Evolutionary conservation across 2,113 vertebrate species (phyloP).

Genomic region (Poeciliopsis occidentalis): DNA sequence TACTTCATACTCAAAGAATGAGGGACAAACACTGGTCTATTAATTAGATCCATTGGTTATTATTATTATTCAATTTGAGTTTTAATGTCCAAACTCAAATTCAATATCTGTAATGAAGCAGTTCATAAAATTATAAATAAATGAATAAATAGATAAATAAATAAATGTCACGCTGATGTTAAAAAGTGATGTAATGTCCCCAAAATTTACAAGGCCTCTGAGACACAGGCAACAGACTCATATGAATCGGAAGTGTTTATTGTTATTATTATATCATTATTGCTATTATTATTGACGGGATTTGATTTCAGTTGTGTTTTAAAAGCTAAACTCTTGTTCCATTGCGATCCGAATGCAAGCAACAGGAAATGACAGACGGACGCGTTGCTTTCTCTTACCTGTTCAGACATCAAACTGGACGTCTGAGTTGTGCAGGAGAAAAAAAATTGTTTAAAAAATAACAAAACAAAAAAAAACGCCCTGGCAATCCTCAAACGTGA

Average conservation of each 20-base stretch:
- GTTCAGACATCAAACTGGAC: conserved; percentile 80
- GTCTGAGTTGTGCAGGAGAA: conserved; percentile 33
- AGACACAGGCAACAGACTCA: neutral
- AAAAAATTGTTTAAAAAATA: neutral
- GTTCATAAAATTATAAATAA: too few relatives aligned
- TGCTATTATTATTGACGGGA: neutral
- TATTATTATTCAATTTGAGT: neutral
- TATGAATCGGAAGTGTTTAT: neutral
- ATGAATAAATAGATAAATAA: too few relatives aligned
- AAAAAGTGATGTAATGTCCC: conserved; percentile 10
- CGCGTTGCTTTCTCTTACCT: conserved; percentile 63
- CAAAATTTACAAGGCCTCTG: neutral
- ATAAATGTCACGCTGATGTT: neutral
- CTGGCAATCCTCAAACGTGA: conserved; percentile 46
- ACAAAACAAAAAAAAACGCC: neutral
- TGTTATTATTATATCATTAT: neutral
- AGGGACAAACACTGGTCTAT: neutral
- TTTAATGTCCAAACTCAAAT: neutral
- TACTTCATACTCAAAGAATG: neutral
- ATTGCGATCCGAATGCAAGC: neutral
- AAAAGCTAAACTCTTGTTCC: neutral
- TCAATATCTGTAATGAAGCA: neutral
- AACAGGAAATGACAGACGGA: neutral
- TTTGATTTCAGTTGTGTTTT: neutral
- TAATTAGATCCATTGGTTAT: neutral